Percentiles rank a stretch among this genome's conserved stretches.
Evolutionary conservation across 2,888 invertebrate species (phyloP).

Genomic region (Elegia similella): DNA sequence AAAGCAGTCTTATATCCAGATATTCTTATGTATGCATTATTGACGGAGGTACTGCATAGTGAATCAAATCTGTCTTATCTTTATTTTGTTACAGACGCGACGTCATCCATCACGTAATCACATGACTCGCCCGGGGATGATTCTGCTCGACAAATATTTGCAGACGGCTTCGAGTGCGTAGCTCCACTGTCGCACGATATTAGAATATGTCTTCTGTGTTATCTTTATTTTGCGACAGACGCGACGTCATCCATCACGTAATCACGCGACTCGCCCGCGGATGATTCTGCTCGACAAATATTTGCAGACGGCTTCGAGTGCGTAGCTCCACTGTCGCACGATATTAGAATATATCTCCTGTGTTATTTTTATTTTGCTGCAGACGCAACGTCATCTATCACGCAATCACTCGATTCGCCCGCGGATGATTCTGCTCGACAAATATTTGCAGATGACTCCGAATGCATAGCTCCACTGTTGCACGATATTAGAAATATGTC

Average conservation of each 20-base stretch:
- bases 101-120: conserved; percentile 72
- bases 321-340: conserved; percentile 36
- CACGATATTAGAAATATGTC: too few species aligned
- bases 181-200: conserved; percentile 36
- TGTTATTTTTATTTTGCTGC: too few species aligned
- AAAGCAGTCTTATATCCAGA: too few species aligned
- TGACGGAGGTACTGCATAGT: too few species aligned
- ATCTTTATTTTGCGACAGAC: conserved; percentile 14
- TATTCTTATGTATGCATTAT: too few species aligned
- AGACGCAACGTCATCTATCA: too few species aligned
- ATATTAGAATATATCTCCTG: conserved; percentile 20
- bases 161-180: conserved; percentile 43
- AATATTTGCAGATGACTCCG: too few species aligned
- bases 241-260: conserved; percentile 66
- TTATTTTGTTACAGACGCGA: conserved; percentile 24
- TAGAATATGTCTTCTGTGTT: too few species aligned
- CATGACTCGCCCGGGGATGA: conserved; percentile 61
- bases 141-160: conserved; percentile 73
- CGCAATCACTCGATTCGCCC: too few species aligned
- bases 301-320: conserved; percentile 56
- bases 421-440: too few species aligned
- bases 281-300: conserved; percentile 71
- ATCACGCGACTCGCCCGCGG: conserved; percentile 62
- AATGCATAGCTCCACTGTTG: too few species aligned
- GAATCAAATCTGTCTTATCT: too few species aligned